These are phyloP conservation scores for Holothuria scabra DNA, from an alignment of 53 echinoderm and acorn worm genomes.

Conservation along the genomic window DNA sequence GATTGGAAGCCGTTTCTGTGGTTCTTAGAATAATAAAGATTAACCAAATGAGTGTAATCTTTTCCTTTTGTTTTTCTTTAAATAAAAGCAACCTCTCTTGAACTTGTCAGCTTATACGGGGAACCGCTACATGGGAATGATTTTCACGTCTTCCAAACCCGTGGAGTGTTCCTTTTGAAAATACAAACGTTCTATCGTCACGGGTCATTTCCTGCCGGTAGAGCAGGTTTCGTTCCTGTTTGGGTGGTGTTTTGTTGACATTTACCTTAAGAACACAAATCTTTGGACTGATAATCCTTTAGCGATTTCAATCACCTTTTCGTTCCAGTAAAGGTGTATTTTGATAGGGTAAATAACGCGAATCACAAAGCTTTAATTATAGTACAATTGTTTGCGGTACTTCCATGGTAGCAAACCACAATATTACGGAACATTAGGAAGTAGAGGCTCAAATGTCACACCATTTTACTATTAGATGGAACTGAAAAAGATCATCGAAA, in stretches of 20 bases:
- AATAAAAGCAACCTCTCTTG: slow-evolving; percentile 34
- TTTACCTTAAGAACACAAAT: slow-evolving; percentile 52
- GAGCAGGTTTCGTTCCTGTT: slow-evolving; percentile 37
- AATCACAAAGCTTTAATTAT: slow-evolving; percentile 34
- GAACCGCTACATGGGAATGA: slow-evolving; percentile 34
- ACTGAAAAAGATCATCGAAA: too few species aligned
- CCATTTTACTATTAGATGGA: not conserved
- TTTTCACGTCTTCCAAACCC: slow-evolving; percentile 4
- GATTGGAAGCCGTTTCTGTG: not conserved
- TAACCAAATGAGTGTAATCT: slow-evolving; percentile 27
- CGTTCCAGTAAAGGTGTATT: slow-evolving; percentile 2
- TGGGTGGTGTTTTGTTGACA: slow-evolving; percentile 44
- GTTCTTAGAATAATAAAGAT: slow-evolving; percentile 35
- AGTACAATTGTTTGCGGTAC: slow-evolving; percentile 35
- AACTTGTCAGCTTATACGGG: slow-evolving; percentile 11
- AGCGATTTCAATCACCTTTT: slow-evolving; percentile 33
- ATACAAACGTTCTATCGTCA: slow-evolving; percentile 26
- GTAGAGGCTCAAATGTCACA: slow-evolving; percentile 26
- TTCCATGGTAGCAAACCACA: slow-evolving; percentile 46
- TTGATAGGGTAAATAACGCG: slow-evolving; percentile 51
- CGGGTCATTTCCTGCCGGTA: slow-evolving; percentile 42
- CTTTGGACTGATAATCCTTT: slow-evolving; percentile 45
- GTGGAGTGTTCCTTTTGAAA: slow-evolving; percentile 34
- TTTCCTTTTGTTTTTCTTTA: slow-evolving; percentile 32
- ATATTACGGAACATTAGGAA: slow-evolving; percentile 34